Conservation (phyloP, 2,797 vertebrate genomes). For the Microhierax caerulescens region DNA sequence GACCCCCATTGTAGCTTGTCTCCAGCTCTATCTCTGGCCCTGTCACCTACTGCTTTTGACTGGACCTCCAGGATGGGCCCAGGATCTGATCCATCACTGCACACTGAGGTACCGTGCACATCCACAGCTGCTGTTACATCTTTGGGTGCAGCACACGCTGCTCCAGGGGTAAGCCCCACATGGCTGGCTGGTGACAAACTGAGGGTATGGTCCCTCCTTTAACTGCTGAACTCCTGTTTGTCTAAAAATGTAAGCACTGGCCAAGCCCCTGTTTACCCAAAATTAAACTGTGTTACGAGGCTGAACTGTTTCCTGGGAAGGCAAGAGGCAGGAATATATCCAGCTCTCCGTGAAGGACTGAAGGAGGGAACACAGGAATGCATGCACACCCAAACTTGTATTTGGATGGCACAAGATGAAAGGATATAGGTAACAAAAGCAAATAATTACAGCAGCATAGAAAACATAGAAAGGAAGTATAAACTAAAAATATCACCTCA, state of each 20-base stretch:
- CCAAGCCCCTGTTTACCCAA: background rate
- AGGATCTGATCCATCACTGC: background rate
- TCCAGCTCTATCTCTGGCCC: background rate
- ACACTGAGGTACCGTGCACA: background rate
- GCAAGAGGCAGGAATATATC: background rate
- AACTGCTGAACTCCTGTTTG: background rate
- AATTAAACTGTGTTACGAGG: background rate
- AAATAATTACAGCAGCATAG: background rate
- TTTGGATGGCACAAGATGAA: background rate
- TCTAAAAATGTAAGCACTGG: background rate
- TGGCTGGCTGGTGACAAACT: background rate
- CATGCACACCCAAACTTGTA: background rate
- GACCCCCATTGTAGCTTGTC: accelerated
- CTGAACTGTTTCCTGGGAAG: background rate
- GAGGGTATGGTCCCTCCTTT: background rate
- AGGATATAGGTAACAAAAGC: background rate
- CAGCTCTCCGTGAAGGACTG: background rate
- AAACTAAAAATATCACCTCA: background rate
- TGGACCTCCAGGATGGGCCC: background rate
- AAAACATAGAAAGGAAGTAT: background rate
- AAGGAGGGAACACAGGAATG: background rate
- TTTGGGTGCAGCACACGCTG: background rate
- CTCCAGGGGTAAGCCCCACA: background rate
- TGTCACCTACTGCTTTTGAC: background rate
- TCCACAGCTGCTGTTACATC: background rate